Conservation (phyloP, 2,888 invertebrate species). For the Macroteleia sp. region DNA sequence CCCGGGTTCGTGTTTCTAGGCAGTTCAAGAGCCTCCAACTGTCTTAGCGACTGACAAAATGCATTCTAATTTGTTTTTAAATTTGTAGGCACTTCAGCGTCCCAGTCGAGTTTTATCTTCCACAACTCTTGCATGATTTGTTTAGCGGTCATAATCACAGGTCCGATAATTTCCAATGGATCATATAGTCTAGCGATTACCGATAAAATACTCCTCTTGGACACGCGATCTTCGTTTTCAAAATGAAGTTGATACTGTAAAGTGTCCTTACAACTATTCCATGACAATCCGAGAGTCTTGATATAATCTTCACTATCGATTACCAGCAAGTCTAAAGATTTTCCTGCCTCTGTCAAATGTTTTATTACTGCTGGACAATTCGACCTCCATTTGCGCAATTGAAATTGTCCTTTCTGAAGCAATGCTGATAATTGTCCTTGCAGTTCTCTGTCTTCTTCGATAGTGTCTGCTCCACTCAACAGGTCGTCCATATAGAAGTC, state of each 20-base stretch:
- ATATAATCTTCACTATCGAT: slow-evolving; percentile 27
- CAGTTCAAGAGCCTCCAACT: slow-evolving; percentile 29
- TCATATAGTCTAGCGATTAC: slow-evolving; percentile 53
- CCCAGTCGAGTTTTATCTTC: slow-evolving; percentile 25
- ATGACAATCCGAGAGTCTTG: slow-evolving; percentile 50
- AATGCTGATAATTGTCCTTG: slow-evolving; percentile 21
- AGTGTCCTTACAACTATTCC: slow-evolving; percentile 40
- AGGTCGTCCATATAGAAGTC: too few species aligned
- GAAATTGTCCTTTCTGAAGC: slow-evolving; percentile 20
- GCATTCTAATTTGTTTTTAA: neutral
- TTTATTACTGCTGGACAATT: slow-evolving; percentile 10
- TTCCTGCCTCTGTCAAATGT: neutral
- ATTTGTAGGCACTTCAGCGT: slow-evolving; percentile 6
- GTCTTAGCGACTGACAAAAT: slow-evolving; percentile 1
- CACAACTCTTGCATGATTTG: too few species aligned
- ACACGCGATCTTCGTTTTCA: neutral
- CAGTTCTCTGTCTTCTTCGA: slow-evolving; percentile 53
- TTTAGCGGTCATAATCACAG: too few species aligned
- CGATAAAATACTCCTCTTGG: slow-evolving; percentile 41
- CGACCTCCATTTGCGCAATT: slow-evolving; percentile 37
- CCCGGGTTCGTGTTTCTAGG: slow-evolving; percentile 10
- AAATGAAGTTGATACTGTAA: slow-evolving; percentile 33
- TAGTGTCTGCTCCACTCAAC: too few species aligned
- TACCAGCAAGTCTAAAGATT: slow-evolving; percentile 1
- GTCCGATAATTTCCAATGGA: too few species aligned